phyloP scores from a whole-genome alignment of 2,113 vertebrate species.

The Hydrolagus affinis region DNA sequence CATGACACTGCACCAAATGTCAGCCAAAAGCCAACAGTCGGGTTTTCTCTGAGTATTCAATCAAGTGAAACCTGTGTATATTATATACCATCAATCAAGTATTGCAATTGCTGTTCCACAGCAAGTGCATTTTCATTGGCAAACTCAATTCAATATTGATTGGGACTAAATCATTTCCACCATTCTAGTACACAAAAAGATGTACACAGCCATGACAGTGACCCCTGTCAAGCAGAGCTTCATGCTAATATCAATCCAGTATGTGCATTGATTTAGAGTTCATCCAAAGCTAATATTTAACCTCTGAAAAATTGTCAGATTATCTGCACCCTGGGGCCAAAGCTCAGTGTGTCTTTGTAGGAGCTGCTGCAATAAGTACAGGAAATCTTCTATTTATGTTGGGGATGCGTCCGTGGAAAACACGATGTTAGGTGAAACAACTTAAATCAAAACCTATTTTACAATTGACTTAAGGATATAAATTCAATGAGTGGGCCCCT shows the following conservation, averaged over 20 bases:
- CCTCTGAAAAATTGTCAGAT: not conserved
- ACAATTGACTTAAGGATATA: too few species aligned
- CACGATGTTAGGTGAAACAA: too few species aligned
- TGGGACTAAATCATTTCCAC: not conserved
- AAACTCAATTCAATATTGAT: not conserved
- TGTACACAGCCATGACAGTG: not conserved
- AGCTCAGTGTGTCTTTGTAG: too few species aligned
- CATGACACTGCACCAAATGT: too few species aligned
- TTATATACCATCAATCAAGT: not conserved
- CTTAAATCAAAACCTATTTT: too few species aligned
- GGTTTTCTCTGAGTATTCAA: not conserved
- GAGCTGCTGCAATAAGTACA: too few species aligned
- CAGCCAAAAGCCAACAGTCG: too few species aligned
- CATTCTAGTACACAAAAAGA: too few species aligned
- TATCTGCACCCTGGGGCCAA: not conserved
- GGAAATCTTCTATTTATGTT: too few species aligned
- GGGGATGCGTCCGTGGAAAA: too few species aligned
- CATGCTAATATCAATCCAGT: not conserved
- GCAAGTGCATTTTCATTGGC: not conserved
- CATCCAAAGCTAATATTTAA: not conserved
- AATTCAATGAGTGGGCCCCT: too few species aligned
- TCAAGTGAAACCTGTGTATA: not conserved
- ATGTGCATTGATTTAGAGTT: not conserved
- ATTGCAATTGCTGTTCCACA: not conserved
- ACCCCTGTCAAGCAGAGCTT: not conserved